Percentiles rank a stretch among this genome's conserved stretches.
Evolutionary conservation across 2,797 vertebrate genomes (phyloP).

Genomic region (Oryzias dopingdopingensis): DNA sequence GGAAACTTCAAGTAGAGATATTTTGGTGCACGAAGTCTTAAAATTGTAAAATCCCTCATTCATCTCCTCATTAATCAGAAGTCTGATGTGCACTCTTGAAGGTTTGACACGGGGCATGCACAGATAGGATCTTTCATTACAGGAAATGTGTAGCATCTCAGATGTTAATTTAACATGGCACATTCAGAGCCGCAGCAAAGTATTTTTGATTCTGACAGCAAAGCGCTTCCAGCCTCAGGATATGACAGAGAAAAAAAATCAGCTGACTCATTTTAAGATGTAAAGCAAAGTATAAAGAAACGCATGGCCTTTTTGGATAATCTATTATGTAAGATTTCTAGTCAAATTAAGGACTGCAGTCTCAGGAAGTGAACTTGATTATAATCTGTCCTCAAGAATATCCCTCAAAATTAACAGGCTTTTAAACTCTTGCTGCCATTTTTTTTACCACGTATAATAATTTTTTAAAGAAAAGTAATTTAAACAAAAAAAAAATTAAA

Average conservation of each 20-base stretch:
- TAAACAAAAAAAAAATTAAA: neutral
- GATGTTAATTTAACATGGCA: conserved; percentile 41
- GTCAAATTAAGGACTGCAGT: conserved; percentile 6
- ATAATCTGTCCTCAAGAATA: neutral
- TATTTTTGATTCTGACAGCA: conserved; percentile 30
- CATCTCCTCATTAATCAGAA: conserved; percentile 50
- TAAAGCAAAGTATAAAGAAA: conserved; percentile 14
- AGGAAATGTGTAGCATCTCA: conserved; percentile 50
- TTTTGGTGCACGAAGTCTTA: conserved; percentile 2
- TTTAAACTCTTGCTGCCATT: conserved; percentile 1
- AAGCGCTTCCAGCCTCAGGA: conserved; percentile 29
- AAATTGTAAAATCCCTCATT: conserved; percentile 31
- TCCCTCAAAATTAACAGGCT: conserved; percentile 2
- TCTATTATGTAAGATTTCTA: neutral
- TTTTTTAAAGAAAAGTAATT: neutral
- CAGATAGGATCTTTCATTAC: conserved; percentile 60
- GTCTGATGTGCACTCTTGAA: conserved; percentile 39
- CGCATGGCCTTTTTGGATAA: neutral
- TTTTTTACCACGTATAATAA: neutral
- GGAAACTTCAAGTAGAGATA: conserved; percentile 11
- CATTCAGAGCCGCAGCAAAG: conserved; percentile 22
- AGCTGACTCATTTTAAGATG: conserved; percentile 19
- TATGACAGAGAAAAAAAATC: conserved; percentile 37
- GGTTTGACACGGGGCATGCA: conserved; percentile 35
- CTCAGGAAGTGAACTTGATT: neutral